phyloP scores from a whole-genome alignment of 2,888 invertebrate species.

The Scaptomyza flava region DNA sequence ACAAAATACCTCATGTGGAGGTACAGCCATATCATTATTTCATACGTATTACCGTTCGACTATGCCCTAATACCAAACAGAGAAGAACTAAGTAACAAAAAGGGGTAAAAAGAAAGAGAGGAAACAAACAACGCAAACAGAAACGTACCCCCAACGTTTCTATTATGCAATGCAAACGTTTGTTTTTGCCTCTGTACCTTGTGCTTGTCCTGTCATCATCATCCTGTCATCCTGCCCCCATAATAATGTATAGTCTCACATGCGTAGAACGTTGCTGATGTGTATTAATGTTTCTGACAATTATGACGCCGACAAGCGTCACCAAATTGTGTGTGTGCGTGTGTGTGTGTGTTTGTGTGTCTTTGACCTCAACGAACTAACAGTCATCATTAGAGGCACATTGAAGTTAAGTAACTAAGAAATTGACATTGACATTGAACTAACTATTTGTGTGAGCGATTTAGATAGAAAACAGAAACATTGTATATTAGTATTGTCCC shows the following conservation, averaged over 20 bases:
- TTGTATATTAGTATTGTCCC: not conserved
- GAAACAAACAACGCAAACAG: not conserved
- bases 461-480: not conserved
- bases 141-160: not conserved
- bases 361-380: conserved; percentile 35
- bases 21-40: not conserved
- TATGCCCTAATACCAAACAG: not conserved
- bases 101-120: no score
- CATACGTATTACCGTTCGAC: not conserved
- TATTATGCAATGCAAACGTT: not conserved
- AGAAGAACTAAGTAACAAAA: not conserved
- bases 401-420: not conserved
- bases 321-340: conserved; percentile 11
- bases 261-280: not conserved
- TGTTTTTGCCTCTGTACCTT: not conserved
- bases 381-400: conserved; percentile 18
- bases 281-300: not conserved
- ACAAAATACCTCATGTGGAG: not conserved
- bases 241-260: not conserved
- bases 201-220: not conserved
- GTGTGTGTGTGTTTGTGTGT: conserved; percentile 22
- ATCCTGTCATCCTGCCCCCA: not conserved
- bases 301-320: conserved; percentile 14
- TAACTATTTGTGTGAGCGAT: no score
- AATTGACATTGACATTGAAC: conserved; percentile 6